phyloP scores from a whole-genome alignment of 2,113 vertebrate genomes.

The Nicator chloris region DNA sequence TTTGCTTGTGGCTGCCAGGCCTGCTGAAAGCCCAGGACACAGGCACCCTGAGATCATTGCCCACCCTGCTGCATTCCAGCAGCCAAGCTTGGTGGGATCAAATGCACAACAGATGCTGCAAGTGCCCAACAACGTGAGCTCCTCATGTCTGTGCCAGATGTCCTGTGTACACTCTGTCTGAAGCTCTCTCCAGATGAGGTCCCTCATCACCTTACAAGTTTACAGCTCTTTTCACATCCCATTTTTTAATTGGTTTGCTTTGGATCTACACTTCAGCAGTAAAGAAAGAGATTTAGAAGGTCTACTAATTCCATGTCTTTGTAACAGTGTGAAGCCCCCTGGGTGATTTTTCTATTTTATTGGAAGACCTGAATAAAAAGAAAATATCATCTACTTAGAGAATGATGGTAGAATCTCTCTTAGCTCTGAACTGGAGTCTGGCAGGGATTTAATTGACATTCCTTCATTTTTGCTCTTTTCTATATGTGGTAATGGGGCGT shows the following conservation, averaged over 20 bases:
- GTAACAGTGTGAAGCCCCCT: background rate
- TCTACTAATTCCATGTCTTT: background rate
- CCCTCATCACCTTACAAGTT: background rate
- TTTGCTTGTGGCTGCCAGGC: background rate
- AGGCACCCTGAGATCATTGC: background rate
- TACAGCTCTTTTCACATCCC: background rate
- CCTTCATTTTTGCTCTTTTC: background rate
- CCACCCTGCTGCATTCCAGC: background rate
- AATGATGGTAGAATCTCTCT: background rate
- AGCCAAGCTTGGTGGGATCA: background rate
- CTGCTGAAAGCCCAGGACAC: background rate
- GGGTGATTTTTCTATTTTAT: background rate
- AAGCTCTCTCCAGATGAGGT: background rate
- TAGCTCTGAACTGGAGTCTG: background rate
- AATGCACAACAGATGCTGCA: background rate
- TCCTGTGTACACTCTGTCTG: background rate
- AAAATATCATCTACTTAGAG: background rate
- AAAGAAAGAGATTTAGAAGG: background rate
- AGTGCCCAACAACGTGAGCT: background rate
- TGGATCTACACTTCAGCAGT: background rate
- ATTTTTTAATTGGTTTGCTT: background rate
- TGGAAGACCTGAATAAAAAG: background rate
- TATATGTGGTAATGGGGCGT: fast-evolving
- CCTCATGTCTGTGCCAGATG: background rate
- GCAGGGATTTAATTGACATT: background rate